phyloP scores from a whole-genome alignment of 2,797 vertebrate species.

The Sebastes paucispinis region DNA sequence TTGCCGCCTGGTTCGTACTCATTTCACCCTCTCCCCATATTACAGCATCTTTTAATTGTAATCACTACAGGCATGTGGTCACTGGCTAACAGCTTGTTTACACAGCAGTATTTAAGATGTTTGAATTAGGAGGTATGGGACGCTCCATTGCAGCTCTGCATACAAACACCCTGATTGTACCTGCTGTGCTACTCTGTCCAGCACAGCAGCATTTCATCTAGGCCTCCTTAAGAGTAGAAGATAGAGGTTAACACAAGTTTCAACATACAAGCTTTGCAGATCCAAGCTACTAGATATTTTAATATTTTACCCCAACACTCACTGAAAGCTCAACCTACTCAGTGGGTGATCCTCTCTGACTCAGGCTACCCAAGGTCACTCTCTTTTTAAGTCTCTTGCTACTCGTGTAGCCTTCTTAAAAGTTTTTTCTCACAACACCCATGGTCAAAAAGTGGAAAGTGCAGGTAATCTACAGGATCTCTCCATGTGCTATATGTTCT shows the following conservation, averaged over 20 bases:
- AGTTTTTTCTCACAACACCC: not conserved
- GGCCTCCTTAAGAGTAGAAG: not conserved
- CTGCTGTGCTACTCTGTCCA: not conserved
- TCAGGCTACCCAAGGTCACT: not conserved
- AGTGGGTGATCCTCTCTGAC: not conserved
- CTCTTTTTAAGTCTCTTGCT: not conserved
- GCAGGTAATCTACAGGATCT: not conserved
- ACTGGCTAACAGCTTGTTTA: not conserved
- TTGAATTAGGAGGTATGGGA: not conserved
- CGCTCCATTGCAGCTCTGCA: not conserved
- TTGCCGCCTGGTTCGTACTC: too few relatives aligned
- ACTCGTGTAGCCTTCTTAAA: not conserved
- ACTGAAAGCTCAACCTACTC: not conserved
- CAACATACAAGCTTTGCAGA: not conserved
- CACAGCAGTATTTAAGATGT: not conserved
- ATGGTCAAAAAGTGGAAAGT: not conserved
- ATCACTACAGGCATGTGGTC: not conserved
- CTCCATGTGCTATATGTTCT: not conserved
- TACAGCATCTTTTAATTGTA: not conserved
- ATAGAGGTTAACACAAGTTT: not conserved
- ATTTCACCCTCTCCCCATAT: not conserved
- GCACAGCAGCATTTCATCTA: not conserved
- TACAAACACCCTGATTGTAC: not conserved
- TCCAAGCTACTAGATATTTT: not conserved
- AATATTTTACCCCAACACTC: constrained; percentile 19